Evolutionary conservation across 2,888 invertebrate genomes (phyloP).

Genomic region (Limenitis camilla): DNA sequence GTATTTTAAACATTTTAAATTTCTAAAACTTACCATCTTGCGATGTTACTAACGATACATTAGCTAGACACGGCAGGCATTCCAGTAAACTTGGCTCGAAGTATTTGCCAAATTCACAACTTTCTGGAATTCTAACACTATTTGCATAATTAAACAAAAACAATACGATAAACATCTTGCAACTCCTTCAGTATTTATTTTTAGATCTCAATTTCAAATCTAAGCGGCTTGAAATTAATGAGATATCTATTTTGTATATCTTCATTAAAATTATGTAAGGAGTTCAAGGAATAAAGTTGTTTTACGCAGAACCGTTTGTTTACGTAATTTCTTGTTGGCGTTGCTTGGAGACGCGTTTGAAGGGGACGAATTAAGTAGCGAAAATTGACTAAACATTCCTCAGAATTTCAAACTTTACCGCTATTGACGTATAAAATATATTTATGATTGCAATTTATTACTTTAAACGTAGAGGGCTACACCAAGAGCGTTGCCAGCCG

Average conservation of each 20-base stretch:
- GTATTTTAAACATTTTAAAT: neutral
- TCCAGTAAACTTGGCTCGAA: constrained; percentile 46
- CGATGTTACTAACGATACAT: constrained; percentile 48
- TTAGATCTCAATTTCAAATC: too few species aligned
- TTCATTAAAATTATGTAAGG: too few species aligned
- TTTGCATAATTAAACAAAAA: constrained; percentile 17
- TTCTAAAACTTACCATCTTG: constrained; percentile 45
- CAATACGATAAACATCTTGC: constrained; percentile 6
- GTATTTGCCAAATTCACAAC: constrained; percentile 43
- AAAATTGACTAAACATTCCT: neutral
- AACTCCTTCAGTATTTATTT: too few species aligned
- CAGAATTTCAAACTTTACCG: too few species aligned
- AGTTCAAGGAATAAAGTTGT: neutral
- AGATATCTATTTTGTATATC: too few species aligned
- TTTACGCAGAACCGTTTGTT: constrained; percentile 15
- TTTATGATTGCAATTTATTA: too few species aligned
- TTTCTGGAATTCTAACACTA: constrained; percentile 36
- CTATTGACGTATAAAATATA: too few species aligned
- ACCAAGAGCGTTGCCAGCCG: too few species aligned
- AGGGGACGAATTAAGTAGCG: neutral
- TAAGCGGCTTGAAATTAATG: too few species aligned
- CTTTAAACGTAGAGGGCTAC: too few species aligned
- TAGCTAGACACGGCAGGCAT: constrained; percentile 50
- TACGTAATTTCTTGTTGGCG: constrained; percentile 13
- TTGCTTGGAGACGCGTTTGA: constrained; percentile 18